Evolutionary conservation across 1,140 invertebrate species (phyloP), one percentile per base, ranked within the genome.

Genomic region (Harpegnathos saltator): DNA sequence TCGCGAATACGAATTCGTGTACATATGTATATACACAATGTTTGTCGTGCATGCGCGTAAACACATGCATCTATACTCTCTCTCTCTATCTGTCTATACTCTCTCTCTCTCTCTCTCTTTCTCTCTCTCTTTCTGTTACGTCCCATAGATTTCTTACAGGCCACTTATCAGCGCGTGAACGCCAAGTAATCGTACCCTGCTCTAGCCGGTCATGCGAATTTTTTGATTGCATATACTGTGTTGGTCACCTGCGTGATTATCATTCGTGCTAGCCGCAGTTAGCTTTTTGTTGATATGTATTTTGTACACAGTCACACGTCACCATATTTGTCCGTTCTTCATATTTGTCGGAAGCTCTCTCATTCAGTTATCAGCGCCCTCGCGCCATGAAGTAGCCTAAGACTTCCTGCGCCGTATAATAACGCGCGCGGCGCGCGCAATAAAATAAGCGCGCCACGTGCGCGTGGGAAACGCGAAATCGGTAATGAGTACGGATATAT

Each of bases 141-240:
- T 22, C 2, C n/a, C 2, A 68, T 82, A 86, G 69, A 71, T 65
- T n/a, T n/a, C n/a, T 62, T 33, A 44, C n/a, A 7, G 7, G 29
- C 3, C 44, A 71, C 3, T 19, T 65, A 54, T 62, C 48, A 52
- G 14, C 84, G 84, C 52, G 52, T 66, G 19, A 65, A 66, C 63
- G 33, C 24, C 50, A 80, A 85, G 24, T 80, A 78, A 69, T 77
- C 48, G 33, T 52, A 58, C n/a, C n/a, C 11, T 26, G 26, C 4
- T 9, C 26, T 52, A 58, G 1, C n/a, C 54, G 19, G 29, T 54
- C 44, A 52, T 54, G 52, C 33, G 22, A 59, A 52, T 14, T 14
- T 59, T 33, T 56, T 84, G 54, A 78, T 71, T 84, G 82, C 63
- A 62, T 12, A 85, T 12, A 85, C 48, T 84, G 38, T 80, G 65